These are phyloP conservation scores for Ctenochaetus hawaiiensis DNA, from an alignment of 2,797 vertebrate genomes.

Conservation along the genomic window DNA sequence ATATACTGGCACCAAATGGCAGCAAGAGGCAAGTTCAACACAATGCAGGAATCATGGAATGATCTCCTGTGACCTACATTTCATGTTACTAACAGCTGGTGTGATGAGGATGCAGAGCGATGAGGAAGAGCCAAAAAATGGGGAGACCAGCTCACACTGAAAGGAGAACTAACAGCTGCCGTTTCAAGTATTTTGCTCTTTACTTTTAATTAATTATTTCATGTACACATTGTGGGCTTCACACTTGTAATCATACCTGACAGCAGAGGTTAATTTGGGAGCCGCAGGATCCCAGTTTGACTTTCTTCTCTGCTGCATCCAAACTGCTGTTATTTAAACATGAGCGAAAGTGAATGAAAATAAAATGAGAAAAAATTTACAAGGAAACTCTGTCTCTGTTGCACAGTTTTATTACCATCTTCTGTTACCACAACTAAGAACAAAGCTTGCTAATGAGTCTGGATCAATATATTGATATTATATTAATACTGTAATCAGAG, in stretches of 20 bases:
- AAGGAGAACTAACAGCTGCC: background rate
- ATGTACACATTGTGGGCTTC: background rate
- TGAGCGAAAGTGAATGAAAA: too few relatives aligned
- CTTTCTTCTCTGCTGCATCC: background rate
- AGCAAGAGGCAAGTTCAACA: slow-evolving; percentile 4
- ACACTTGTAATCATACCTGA: background rate
- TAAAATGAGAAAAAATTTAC: too few relatives aligned
- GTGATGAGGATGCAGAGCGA: background rate
- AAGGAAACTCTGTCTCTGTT: background rate
- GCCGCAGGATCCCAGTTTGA: slow-evolving; percentile 2
- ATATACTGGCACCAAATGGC: background rate
- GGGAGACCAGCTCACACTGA: background rate
- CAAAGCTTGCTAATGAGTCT: background rate
- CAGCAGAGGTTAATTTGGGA: slow-evolving; percentile 22
- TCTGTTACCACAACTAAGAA: slow-evolving; percentile 10
- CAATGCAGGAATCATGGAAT: slow-evolving; percentile 26
- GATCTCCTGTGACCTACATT: slow-evolving; percentile 45
- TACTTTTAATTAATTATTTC: slow-evolving; percentile 10
- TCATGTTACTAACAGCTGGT: slow-evolving; percentile 30
- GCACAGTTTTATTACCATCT: background rate
- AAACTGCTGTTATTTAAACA: too few relatives aligned
- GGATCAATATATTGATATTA: too few relatives aligned
- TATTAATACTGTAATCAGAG: too few relatives aligned
- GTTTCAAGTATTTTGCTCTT: background rate
- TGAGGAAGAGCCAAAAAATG: slow-evolving; percentile 19